A percentile compares a stretch with the other conserved stretches of the same genome.
phyloP scores from a whole-genome alignment of 2,888 invertebrate species.

The Chaetoderma sp. region DNA sequence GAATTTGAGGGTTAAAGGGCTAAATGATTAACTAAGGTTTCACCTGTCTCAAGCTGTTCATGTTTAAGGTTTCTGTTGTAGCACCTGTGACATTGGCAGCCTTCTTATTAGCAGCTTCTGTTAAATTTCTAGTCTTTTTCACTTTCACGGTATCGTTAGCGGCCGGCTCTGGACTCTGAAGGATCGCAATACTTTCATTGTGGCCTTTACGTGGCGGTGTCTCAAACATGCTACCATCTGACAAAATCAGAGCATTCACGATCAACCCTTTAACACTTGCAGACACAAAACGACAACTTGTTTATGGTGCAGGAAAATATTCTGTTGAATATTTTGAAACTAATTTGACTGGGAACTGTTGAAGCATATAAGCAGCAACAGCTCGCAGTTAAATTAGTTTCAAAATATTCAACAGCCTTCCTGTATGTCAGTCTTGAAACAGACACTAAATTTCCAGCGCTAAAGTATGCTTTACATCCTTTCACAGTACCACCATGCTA shows the following conservation, averaged over 20 bases:
- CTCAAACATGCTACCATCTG: conserved; percentile 30
- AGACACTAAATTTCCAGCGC: conserved; percentile 27
- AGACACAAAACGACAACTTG: too few relatives aligned
- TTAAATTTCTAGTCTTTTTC: conserved; percentile 49
- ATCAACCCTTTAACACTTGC: too few relatives aligned
- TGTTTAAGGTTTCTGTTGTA: conserved; percentile 41
- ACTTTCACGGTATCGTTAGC: conserved; percentile 62
- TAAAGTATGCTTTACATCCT: conserved; percentile 7
- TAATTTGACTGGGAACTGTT: too few relatives aligned
- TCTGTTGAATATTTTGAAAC: too few relatives aligned
- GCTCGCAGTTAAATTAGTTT: too few relatives aligned
- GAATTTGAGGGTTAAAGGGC: too few relatives aligned
- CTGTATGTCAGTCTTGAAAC: background rate
- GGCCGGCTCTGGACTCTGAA: conserved; percentile 49
- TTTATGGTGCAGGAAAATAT: too few relatives aligned
- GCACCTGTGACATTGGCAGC: conserved; percentile 31
- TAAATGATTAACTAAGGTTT: background rate
- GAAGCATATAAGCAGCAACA: too few relatives aligned
- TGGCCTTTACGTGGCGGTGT: conserved; percentile 43
- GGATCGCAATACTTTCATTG: conserved; percentile 44
- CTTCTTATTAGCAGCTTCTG: too few relatives aligned
- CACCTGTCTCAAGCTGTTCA: conserved; percentile 58
- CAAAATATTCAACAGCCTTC: too few relatives aligned
- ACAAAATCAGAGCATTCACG: background rate
- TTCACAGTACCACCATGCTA: background rate